These are phyloP conservation scores for Pimpla rufipes DNA, from an alignment of 2,888 invertebrate genomes.

Conservation along the genomic window DNA sequence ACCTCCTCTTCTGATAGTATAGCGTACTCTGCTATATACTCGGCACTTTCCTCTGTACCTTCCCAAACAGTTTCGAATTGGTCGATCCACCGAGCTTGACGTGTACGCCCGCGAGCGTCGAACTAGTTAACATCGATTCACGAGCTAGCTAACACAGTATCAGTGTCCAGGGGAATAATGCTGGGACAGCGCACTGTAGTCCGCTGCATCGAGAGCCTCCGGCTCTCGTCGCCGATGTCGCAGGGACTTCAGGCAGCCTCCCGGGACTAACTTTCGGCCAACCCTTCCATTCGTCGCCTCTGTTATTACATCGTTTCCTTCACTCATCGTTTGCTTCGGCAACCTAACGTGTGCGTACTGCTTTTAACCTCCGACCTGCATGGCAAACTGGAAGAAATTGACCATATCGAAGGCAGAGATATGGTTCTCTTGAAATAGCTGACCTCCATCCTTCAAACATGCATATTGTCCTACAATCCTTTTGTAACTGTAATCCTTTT, in stretches of 20 bases:
- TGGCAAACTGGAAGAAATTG: background rate
- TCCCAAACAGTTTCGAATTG: constrained; percentile 63
- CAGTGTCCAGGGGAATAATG: constrained; percentile 33
- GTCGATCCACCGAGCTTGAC: constrained; percentile 44
- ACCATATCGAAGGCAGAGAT: background rate
- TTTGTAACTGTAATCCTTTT: too few species aligned
- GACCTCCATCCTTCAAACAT: too few species aligned
- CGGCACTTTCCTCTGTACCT: constrained; percentile 45
- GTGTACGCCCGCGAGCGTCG: constrained; percentile 46
- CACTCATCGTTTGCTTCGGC: background rate
- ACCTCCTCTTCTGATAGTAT: constrained; percentile 31
- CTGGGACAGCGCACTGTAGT: constrained; percentile 20
- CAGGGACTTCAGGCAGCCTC: constrained; percentile 11
- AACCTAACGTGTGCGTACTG: background rate
- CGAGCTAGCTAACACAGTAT: constrained; percentile 21
- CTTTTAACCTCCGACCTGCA: background rate
- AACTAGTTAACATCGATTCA: constrained; percentile 66
- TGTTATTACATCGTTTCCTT: constrained; percentile 23
- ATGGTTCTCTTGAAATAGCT: too few species aligned
- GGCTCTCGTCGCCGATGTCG: constrained; percentile 38
- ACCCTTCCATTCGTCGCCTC: background rate
- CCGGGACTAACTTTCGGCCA: constrained; percentile 9
- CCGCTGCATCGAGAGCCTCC: constrained; percentile 28
- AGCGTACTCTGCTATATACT: constrained; percentile 22
- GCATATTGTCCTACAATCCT: too few species aligned